Conservation (phyloP, 2,888 invertebrate species). For the Koerneria pararmatus region DNA sequence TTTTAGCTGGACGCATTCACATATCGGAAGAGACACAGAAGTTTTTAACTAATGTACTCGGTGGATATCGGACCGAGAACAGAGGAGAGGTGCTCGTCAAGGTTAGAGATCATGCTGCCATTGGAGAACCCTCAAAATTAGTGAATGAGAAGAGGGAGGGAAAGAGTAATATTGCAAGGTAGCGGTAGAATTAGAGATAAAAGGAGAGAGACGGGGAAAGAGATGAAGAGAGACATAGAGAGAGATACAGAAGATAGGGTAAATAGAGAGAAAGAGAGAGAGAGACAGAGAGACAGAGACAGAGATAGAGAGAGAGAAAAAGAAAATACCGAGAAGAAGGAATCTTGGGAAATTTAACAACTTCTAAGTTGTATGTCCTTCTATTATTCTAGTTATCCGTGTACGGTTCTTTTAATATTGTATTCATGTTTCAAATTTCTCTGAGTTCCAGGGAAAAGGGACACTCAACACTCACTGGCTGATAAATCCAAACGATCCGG, state of each 20-base stretch:
- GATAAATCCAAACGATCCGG: constrained; percentile 34
- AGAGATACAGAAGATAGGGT: too few relatives aligned
- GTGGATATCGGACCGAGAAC: constrained; percentile 45
- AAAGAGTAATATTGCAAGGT: too few relatives aligned
- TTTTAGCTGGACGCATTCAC: constrained; percentile 48
- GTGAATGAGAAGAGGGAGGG: too few relatives aligned
- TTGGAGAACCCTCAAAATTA: too few relatives aligned
- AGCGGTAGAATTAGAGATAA: too few relatives aligned
- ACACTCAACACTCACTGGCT: constrained; percentile 42
- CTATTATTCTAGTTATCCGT: too few relatives aligned
- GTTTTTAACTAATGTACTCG: constrained; percentile 40
- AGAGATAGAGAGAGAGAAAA: neutral
- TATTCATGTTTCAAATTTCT: too few relatives aligned
- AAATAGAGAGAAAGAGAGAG: too few relatives aligned
- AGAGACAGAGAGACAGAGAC: too few relatives aligned
- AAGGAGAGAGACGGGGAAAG: too few relatives aligned
- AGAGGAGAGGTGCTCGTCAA: constrained; percentile 53
- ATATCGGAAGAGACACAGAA: constrained; percentile 43
- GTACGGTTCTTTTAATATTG: too few relatives aligned
- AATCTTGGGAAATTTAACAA: neutral
- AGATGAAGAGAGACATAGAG: too few relatives aligned
- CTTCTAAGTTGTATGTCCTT: neutral
- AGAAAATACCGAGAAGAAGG: neutral
- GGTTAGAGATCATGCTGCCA: constrained; percentile 13
- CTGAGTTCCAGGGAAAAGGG: constrained; percentile 38